Evolutionary conservation across 2,113 vertebrate species (phyloP), one percentile per base, ranked within the genome.

Genomic region (Gobiocypris rarus): DNA sequence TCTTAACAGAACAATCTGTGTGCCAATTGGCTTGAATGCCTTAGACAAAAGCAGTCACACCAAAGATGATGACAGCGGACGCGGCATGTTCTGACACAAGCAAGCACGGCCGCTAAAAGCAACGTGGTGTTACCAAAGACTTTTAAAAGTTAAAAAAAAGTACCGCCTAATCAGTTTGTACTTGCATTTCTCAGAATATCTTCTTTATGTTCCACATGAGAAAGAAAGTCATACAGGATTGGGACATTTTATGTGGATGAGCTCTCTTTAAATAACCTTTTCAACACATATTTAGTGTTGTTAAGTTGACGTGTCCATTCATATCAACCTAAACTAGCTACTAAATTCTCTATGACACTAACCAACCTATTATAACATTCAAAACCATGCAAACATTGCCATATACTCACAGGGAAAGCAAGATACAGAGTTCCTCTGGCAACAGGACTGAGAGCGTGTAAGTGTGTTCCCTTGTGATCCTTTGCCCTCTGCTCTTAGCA

Each of bases 391-490:
- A 34, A 59, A 92, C 87, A 69, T 41, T 90, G 70, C 48, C 83
- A 78, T 77, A 87, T 75, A 83, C 85, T 87, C 28, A 86, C 85
- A 48, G 43, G 71, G 31, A 24, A 76, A 65, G 82, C 88, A 81
- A 74, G 85, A 79, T 75, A 81, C 90, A 91, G 92, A 91, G 93
- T 91, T 92, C 80, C 82, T 85, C n/a, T 92, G 90, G 41, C 87
- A 77, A 87, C 86, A 85, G 76, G 84, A 89, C 70, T 81, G 81
- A 3, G 86, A 69, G 56, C 86, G 81, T 43, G 81, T 82, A 65
- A 87, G 85, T 0, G 83, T 88, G 80, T 87, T 88, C 50, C 87
- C 88, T 1, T 41, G 78, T 2, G 83, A 85, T 75, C 79, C 87
- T 74, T 85, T 88, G 48, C 13, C 10, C 11, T 89, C 15, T 5